These are phyloP conservation scores for Aphidoletes aphidimyza DNA, from an alignment of 2,888 invertebrate genomes.

Conservation along the genomic window DNA sequence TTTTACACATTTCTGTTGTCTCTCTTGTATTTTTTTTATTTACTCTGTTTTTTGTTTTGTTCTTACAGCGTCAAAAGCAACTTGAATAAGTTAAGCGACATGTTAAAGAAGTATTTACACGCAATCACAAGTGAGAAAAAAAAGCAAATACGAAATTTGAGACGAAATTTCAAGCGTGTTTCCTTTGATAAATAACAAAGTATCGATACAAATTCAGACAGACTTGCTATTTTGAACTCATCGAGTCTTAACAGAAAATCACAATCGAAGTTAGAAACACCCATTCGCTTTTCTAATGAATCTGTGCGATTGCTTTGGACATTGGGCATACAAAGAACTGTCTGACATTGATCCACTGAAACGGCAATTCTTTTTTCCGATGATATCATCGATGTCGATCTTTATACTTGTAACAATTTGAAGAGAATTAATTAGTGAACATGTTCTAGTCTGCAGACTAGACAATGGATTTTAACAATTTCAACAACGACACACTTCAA, in stretches of 20 bases:
- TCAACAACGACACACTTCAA: too few relatives aligned
- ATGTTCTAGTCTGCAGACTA: too few relatives aligned
- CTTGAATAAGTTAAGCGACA: not conserved
- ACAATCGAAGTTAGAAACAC: too few relatives aligned
- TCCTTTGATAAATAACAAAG: not conserved
- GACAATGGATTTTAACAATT: too few relatives aligned
- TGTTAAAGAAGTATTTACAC: not conserved
- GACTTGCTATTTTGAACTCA: not conserved
- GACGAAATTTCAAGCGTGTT: not conserved
- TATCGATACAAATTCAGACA: constrained; percentile 5
- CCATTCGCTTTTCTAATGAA: not conserved
- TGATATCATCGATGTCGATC: too few relatives aligned
- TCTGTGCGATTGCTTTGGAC: too few relatives aligned
- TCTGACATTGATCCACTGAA: constrained; percentile 22
- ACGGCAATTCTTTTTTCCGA: too few relatives aligned
- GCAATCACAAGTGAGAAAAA: not conserved
- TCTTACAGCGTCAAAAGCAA: not conserved
- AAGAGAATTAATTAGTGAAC: not conserved
- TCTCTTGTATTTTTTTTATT: not conserved
- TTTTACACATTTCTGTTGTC: not conserved
- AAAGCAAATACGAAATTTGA: too few relatives aligned
- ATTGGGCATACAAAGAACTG: not conserved
- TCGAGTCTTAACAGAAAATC: too few relatives aligned
- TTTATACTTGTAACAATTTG: not conserved
- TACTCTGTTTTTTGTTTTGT: not conserved